Conservation (phyloP, 2,113 vertebrate species). For the Madoqua kirkii region DNA sequence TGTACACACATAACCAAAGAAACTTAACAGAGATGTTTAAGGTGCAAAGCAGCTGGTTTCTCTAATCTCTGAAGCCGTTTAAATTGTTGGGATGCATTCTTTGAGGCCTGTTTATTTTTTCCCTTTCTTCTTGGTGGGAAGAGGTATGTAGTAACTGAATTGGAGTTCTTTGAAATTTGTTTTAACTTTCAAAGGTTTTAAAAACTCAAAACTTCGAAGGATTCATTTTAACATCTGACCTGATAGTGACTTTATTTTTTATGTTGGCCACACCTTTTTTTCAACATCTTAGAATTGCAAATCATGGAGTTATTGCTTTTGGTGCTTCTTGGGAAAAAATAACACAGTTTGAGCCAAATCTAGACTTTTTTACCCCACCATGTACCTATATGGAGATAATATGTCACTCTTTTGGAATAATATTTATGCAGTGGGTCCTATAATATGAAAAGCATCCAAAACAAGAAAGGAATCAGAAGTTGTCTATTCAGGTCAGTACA, state of each 20-base stretch:
- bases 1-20: not conserved
- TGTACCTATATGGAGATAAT: not conserved
- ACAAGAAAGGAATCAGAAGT: not conserved
- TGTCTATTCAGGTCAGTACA: not conserved
- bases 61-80: not conserved
- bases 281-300: constrained; percentile 30
- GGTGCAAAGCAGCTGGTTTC: not conserved
- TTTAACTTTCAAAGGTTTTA: not conserved
- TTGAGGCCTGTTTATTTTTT: not conserved
- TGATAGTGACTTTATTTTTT: constrained; percentile 2
- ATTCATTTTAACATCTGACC: constrained; percentile 35
- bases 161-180: not conserved
- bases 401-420: not conserved
- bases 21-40: not conserved
- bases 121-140: not conserved
- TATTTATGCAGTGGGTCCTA: not conserved
- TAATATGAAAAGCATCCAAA: constrained; percentile 8
- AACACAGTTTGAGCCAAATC: not conserved
- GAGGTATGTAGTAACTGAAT: not conserved
- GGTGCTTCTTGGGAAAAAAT: not conserved
- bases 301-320: constrained; percentile 27
- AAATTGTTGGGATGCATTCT: not conserved
- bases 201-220: not conserved
- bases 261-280: not conserved
- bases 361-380: not conserved